These are phyloP conservation scores for Lycaon pictus DNA, from an alignment of 2,113 vertebrate species.

Conservation along the genomic window DNA sequence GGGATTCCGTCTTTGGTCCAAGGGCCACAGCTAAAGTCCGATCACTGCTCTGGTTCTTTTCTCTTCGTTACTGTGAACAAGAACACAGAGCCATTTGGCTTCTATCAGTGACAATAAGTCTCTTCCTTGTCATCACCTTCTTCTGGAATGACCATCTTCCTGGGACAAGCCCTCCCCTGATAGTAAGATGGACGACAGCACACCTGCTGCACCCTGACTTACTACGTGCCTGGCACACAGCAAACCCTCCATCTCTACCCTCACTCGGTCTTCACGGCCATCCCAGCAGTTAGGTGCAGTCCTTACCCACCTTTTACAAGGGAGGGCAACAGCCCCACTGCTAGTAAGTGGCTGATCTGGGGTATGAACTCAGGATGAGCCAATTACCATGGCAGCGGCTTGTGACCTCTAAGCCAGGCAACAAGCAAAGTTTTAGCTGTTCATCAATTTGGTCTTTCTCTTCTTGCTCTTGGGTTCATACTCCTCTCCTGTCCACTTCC, in stretches of 20 bases:
- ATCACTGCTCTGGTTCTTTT: neutral
- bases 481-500: neutral
- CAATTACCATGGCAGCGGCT: neutral
- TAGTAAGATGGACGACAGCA: too few relatives aligned
- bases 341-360: neutral
- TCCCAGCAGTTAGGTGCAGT: neutral
- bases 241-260: accelerated
- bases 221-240: too few relatives aligned
- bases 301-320: neutral
- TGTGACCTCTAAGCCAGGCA: neutral
- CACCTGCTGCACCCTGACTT: accelerated
- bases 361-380: neutral
- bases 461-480: neutral
- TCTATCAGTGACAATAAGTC: neutral
- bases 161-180: too few relatives aligned
- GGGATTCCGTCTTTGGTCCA: neutral
- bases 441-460: neutral
- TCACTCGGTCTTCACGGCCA: neutral
- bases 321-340: neutral
- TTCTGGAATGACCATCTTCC: neutral
- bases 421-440: accelerated
- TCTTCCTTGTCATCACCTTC: neutral
- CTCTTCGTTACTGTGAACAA: neutral
- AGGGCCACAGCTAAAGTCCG: neutral
- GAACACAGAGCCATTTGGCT: neutral